These are phyloP conservation scores for Brenthis hecate DNA, from an alignment of 2,888 invertebrate species.

Conservation along the genomic window DNA sequence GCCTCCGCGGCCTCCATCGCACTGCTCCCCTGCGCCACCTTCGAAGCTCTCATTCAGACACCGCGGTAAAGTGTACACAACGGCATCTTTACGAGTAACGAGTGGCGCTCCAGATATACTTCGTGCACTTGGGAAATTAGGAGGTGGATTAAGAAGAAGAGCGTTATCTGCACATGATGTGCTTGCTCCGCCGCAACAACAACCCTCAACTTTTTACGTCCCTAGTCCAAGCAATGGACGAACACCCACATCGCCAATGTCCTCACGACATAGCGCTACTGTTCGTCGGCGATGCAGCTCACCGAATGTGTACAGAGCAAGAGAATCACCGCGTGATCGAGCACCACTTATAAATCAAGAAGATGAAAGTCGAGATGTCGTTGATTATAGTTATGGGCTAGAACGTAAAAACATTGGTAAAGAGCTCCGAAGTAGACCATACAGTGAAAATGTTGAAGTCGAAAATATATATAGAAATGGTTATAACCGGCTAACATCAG, in stretches of 20 bases:
- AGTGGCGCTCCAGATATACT: conserved; percentile 85
- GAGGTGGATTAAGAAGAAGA: conserved; percentile 85
- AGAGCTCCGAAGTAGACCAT: conserved; percentile 67
- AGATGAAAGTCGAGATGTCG: conserved; percentile 70
- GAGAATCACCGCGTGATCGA: conserved; percentile 60
- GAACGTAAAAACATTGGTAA: conserved; percentile 63
- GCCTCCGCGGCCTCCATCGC: conserved; percentile 74
- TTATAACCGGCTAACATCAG: conserved; percentile 62
- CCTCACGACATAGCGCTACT: conserved; percentile 64
- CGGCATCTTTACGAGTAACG: conserved; percentile 75
- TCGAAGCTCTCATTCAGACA: conserved; percentile 76
- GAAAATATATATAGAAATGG: conserved; percentile 70
- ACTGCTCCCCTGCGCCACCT: conserved; percentile 76
- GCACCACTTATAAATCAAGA: conserved; percentile 65
- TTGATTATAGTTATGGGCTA: conserved; percentile 64
- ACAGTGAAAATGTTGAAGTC: conserved; percentile 75
- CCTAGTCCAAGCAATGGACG: conserved; percentile 83
- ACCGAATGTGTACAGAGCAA: conserved; percentile 71
- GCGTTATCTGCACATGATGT: conserved; percentile 88
- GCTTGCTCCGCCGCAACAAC: conserved; percentile 80
- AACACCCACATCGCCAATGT: conserved; percentile 71
- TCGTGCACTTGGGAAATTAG: conserved; percentile 86
- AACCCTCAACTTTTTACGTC: conserved; percentile 86
- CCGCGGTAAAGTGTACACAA: conserved; percentile 77
- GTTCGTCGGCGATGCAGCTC: conserved; percentile 73